These are phyloP conservation scores for Hapalemur alaotrensis DNA, from an alignment of 2,797 vertebrate species.

Conservation along the genomic window DNA sequence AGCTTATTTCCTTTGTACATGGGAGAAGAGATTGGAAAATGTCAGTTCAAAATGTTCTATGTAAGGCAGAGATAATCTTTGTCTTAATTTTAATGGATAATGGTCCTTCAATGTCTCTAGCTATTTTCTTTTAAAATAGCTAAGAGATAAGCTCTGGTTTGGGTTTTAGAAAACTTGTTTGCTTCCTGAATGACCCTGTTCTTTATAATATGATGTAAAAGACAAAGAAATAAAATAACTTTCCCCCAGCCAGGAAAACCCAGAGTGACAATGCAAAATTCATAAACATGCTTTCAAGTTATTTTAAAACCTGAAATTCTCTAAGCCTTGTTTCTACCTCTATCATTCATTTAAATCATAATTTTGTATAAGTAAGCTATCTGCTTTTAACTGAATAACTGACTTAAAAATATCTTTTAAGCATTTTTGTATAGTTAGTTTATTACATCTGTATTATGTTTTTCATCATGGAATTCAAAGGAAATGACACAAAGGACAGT, in stretches of 20 bases:
- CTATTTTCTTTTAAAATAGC: constrained; percentile 28
- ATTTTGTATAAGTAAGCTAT: neutral
- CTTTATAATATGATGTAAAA: constrained; percentile 23
- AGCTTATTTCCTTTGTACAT: neutral
- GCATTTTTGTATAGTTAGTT: neutral
- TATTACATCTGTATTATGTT: neutral
- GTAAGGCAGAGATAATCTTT: neutral
- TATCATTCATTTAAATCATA: neutral
- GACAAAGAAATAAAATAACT: constrained; percentile 51
- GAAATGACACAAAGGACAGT: neutral
- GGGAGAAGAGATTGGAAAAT: neutral
- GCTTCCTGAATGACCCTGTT: constrained; percentile 42
- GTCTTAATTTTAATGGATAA: constrained; percentile 4
- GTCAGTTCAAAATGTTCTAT: neutral
- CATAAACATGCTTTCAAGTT: neutral
- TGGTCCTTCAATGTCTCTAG: neutral
- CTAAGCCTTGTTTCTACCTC: neutral
- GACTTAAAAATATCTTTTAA: neutral
- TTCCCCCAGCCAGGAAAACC: neutral
- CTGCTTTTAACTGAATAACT: neutral
- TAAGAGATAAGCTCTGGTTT: constrained; percentile 12
- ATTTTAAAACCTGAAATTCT: constrained; percentile 28
- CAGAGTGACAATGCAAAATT: neutral
- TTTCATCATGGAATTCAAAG: neutral
- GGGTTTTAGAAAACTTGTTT: neutral